phyloP scores from a whole-genome alignment of 2,113 vertebrate species.

The Pseudorectes ferrugineus region DNA sequence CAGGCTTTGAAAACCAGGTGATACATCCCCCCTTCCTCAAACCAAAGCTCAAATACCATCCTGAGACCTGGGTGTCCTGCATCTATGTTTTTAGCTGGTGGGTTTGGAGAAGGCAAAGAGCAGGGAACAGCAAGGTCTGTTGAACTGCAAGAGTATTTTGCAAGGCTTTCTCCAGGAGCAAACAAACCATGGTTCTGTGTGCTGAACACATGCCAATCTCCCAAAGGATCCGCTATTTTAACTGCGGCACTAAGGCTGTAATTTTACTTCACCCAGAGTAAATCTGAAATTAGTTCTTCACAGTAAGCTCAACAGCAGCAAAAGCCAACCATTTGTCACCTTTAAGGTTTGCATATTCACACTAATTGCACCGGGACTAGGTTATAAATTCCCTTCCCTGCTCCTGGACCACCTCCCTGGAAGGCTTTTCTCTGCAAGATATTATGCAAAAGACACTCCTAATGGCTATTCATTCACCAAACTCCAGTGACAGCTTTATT shows the following conservation, averaged over 20 bases:
- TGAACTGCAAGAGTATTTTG: neutral
- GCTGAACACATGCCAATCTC: constrained; percentile 24
- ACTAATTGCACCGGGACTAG: constrained; percentile 50
- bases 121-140: neutral
- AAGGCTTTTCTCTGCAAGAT: constrained; percentile 49
- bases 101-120: neutral
- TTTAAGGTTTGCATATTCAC: constrained; percentile 64
- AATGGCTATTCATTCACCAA: constrained; percentile 71
- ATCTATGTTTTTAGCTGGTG: neutral
- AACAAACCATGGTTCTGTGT: neutral
- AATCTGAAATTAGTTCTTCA: neutral
- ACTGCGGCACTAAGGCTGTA: neutral
- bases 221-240: neutral
- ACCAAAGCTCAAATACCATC: neutral
- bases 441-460: constrained; percentile 62
- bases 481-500: constrained; percentile 74
- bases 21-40: neutral
- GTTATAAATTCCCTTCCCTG: constrained; percentile 66
- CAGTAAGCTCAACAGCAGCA: neutral
- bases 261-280: constrained; percentile 2
- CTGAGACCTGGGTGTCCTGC: neutral
- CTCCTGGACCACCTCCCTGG: constrained; percentile 50
- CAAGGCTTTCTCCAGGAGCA: neutral
- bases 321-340: constrained; percentile 51
- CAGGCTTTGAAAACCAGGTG: neutral